Conservation (phyloP, 2,888 invertebrate species). For the Criorhina ranunculi region DNA sequence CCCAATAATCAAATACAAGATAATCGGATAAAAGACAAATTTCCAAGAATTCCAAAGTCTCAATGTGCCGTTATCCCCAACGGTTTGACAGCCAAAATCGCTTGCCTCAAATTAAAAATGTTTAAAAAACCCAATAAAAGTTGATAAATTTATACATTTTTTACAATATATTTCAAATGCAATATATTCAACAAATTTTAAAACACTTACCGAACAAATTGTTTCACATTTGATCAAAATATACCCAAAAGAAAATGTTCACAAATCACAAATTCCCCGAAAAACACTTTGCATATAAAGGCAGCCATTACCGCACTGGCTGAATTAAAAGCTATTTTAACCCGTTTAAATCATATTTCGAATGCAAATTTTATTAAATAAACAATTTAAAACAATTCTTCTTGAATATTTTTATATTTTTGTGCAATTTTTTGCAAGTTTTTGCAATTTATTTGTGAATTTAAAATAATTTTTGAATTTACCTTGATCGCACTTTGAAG, state of each 20-base stretch:
- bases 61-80: no score
- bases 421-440: no score
- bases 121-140: no score
- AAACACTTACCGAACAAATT: background rate
- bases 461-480: background rate
- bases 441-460: background rate
- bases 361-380: background rate
- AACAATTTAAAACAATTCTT: background rate
- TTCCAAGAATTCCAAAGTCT: no score
- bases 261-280: background rate
- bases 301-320: background rate
- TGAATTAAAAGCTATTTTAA: background rate
- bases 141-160: background rate
- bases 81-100: no score
- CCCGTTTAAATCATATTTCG: background rate
- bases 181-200: background rate
- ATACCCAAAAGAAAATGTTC: background rate
- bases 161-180: background rate
- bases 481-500: background rate
- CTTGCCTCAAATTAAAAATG: no score
- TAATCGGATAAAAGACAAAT: no score
- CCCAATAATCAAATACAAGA: no score
- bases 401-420: background rate
- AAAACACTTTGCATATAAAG: background rate
- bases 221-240: background rate